Conservation (phyloP, 2,888 invertebrate genomes). For the Pandemis cinnamomeana region DNA sequence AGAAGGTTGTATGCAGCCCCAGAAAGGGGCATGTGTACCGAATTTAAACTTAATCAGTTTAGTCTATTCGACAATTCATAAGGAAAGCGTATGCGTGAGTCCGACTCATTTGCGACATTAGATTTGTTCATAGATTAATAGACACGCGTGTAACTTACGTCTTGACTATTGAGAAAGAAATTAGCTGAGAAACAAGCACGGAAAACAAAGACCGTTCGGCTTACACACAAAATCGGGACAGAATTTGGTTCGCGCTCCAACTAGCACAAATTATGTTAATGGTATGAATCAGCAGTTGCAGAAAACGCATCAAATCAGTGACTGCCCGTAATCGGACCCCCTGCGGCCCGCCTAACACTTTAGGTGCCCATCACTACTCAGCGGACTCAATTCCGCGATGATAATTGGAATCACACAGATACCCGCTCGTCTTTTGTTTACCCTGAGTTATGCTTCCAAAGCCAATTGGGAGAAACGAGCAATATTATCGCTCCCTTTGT, state of each 20-base stretch:
- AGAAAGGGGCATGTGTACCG: too few species aligned
- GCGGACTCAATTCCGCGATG: constrained; percentile 66
- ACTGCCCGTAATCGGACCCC: not conserved
- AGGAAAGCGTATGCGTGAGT: too few species aligned
- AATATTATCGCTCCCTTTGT: constrained; percentile 39
- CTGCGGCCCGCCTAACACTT: constrained; percentile 17
- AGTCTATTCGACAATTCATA: too few species aligned
- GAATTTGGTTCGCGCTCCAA: too few species aligned
- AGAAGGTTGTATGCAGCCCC: too few species aligned
- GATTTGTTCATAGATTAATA: too few species aligned
- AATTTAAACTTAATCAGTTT: too few species aligned
- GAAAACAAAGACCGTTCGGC: too few species aligned
- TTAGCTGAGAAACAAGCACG: too few species aligned
- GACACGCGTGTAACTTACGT: too few species aligned
- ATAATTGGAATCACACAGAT: constrained; percentile 75
- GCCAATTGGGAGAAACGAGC: constrained; percentile 67
- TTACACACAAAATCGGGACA: too few species aligned
- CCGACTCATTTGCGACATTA: too few species aligned
- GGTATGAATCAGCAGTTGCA: not conserved
- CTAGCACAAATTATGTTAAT: not conserved
- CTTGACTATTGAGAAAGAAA: not conserved
- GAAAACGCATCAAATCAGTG: not conserved
- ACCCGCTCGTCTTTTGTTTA: constrained; percentile 71
- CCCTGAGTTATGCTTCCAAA: constrained; percentile 69
- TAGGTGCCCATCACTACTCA: constrained; percentile 19